These are phyloP conservation scores for Pterocles orientalis DNA, from an alignment of 2,113 vertebrate genomes.

Conservation along the genomic window DNA sequence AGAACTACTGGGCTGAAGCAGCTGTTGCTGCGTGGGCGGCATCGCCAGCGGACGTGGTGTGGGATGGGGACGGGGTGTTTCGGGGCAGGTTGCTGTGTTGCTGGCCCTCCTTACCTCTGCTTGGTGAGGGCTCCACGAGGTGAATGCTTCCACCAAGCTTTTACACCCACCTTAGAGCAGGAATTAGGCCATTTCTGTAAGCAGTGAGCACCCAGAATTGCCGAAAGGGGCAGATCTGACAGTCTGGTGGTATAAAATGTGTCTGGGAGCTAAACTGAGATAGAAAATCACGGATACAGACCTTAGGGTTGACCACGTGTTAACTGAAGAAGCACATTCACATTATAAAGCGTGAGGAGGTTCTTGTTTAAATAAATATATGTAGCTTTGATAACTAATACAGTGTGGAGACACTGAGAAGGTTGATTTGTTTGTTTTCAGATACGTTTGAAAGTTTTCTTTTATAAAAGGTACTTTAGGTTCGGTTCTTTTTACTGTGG, in stretches of 20 bases:
- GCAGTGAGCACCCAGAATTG: not conserved
- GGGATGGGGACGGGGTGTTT: not conserved
- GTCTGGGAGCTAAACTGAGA: not conserved
- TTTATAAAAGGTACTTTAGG: not conserved
- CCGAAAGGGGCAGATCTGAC: not conserved
- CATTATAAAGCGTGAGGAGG: rapidly evolving
- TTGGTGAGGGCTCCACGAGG: rapidly evolving
- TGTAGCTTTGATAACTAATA: not conserved
- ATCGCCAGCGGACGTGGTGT: rapidly evolving
- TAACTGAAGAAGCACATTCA: not conserved
- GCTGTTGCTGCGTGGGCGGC: not conserved
- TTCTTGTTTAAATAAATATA: not conserved
- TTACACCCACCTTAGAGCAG: not conserved
- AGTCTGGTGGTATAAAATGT: not conserved
- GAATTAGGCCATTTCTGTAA: too few species aligned
- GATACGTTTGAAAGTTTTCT: not conserved
- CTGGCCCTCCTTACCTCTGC: not conserved
- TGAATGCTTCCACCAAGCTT: not conserved
- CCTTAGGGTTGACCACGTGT: not conserved
- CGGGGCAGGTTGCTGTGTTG: rapidly evolving
- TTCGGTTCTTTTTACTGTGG: not conserved
- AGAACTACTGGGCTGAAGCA: not conserved
- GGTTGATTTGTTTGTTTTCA: not conserved
- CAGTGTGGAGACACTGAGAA: not conserved
- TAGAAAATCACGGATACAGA: not conserved